Conservation (phyloP, 2,888 invertebrate species). For the Merodon equestris region DNA sequence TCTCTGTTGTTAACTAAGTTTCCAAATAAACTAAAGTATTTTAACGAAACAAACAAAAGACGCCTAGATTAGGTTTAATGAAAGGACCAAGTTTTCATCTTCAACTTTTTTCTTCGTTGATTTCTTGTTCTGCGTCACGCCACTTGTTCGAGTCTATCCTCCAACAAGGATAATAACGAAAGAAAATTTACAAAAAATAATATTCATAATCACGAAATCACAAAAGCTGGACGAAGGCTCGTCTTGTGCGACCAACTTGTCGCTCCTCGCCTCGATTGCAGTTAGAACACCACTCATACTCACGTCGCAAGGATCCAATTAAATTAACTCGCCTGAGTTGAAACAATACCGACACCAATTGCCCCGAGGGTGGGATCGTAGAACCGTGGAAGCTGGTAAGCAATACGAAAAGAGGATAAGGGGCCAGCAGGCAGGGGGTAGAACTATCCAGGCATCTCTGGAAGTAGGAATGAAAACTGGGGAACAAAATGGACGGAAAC, state of each 20-base stretch:
- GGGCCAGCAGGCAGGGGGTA: no score
- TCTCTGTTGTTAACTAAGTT: no score
- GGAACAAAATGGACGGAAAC: neutral
- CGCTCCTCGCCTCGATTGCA: conserved; percentile 5
- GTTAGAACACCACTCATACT: neutral
- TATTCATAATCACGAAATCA: conserved; percentile 49
- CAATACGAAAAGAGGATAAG: no score
- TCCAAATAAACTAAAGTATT: conserved; percentile 53
- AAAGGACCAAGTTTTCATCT: conserved; percentile 61
- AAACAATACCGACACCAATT: conserved; percentile 49
- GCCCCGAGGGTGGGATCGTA: conserved; percentile 35
- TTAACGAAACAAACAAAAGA: conserved; percentile 55
- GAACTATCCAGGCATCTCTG: no score
- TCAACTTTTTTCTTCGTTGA: conserved; percentile 23
- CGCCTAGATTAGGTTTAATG: conserved; percentile 42
- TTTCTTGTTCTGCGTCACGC: neutral
- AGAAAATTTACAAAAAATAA: conserved; percentile 32
- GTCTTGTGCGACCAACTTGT: conserved; percentile 30
- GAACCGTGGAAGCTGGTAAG: conserved; percentile 39
- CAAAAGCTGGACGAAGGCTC: conserved; percentile 23
- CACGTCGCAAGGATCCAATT: conserved; percentile 27
- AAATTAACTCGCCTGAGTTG: conserved; percentile 59
- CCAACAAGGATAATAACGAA: conserved; percentile 40
- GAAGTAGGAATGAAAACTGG: no score
- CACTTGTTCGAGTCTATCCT: conserved; percentile 25